These are phyloP conservation scores for Melitaea cinxia DNA, from an alignment of 1,140 invertebrate genomes.

Conservation along the genomic window DNA sequence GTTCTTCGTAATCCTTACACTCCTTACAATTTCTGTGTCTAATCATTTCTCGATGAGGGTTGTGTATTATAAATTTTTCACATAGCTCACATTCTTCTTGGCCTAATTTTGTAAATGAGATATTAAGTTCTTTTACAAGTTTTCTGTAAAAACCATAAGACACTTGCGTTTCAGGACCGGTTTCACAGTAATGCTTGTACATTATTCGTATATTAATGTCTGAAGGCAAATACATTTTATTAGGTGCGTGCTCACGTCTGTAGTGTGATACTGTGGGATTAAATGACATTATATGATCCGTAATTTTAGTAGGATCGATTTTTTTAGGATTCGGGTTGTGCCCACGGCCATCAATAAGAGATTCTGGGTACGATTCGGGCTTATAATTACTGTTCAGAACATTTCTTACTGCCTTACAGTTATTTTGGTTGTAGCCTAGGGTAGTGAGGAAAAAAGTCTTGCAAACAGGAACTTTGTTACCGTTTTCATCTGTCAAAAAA, in stretches of 20 bases:
- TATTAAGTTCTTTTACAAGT: neutral
- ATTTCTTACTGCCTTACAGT: neutral
- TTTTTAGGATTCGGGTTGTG: too few relatives aligned
- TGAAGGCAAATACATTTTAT: neutral
- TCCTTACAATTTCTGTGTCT: neutral
- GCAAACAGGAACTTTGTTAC: neutral
- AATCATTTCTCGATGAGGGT: neutral
- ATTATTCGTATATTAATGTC: neutral
- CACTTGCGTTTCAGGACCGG: neutral
- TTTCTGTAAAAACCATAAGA: neutral
- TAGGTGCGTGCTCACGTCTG: neutral
- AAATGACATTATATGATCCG: neutral
- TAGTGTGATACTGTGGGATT: neutral
- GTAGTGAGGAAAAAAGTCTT: neutral
- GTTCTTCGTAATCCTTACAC: conserved; percentile 1
- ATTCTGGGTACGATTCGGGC: neutral
- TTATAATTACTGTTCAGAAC: neutral
- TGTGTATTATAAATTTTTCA: neutral
- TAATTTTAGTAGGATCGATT: neutral
- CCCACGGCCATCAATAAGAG: neutral
- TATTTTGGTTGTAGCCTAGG: neutral
- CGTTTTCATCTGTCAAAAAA: neutral
- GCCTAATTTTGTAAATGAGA: neutral
- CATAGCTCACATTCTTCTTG: neutral
- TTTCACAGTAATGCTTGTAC: neutral